These are phyloP conservation scores for Dendronephthya gigantea DNA, from an alignment of 64 coral and sea anemone genomes.

Conservation along the genomic window DNA sequence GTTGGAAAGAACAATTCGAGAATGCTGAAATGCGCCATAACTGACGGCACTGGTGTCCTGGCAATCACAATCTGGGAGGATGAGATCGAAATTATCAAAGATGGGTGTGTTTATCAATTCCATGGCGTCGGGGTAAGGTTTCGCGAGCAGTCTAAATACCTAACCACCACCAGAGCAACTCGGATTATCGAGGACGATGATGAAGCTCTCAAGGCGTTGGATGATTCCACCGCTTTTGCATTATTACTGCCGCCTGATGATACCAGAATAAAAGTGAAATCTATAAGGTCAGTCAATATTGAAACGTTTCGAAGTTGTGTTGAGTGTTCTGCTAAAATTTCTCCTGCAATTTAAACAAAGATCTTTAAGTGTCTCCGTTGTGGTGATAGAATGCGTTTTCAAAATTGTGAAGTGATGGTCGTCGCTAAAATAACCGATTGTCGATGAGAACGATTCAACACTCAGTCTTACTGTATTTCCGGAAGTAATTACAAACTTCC, in stretches of 20 bases:
- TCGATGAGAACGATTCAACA: not conserved
- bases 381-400: not conserved
- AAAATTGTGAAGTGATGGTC: not conserved
- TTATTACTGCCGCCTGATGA: not conserved
- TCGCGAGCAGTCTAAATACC: not conserved
- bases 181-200: not conserved
- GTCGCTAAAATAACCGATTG: not conserved
- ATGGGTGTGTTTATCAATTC: not conserved
- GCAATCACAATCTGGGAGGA: constrained; percentile 7
- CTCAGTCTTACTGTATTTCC: not conserved
- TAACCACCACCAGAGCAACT: not conserved
- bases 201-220: not conserved
- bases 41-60: not conserved
- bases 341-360: not conserved
- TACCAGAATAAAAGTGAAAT: not conserved
- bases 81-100: not conserved
- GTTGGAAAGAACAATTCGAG: not conserved
- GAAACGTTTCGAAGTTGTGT: constrained; percentile 4
- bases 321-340: not conserved
- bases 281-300: constrained; percentile 9
- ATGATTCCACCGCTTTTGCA: not conserved
- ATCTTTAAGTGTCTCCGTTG: not conserved
- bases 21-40: constrained; percentile 2
- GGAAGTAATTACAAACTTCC: not conserved
- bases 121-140: not conserved